phyloP scores from a whole-genome alignment of 1,140 invertebrate species.

The Octopus sinensis region DNA sequence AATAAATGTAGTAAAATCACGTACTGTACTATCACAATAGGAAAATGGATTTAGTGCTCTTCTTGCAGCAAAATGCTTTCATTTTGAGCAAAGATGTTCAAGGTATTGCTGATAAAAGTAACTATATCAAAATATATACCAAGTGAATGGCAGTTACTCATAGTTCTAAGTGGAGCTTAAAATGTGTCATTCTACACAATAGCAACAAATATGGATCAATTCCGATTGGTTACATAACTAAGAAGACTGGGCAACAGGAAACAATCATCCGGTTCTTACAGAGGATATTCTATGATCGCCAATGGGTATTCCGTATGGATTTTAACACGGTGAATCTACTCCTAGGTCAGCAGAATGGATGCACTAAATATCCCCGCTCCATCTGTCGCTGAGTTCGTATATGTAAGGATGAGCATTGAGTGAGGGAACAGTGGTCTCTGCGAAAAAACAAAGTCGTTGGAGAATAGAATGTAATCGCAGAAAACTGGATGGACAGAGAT shows the following conservation, averaged over 20 bases:
- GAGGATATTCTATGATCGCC: neutral
- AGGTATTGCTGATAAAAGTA: neutral
- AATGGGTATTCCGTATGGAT: neutral
- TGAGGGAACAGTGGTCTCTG: neutral
- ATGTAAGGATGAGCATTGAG: neutral
- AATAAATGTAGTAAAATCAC: neutral
- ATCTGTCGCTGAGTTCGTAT: neutral
- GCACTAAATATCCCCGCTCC: neutral
- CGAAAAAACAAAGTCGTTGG: no score
- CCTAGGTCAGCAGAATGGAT: no score
- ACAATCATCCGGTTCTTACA: neutral
- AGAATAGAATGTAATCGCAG: no score
- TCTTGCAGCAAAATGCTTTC: neutral
- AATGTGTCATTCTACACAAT: neutral
- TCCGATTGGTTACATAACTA: neutral
- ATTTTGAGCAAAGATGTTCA: neutral
- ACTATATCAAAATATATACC: neutral
- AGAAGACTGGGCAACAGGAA: neutral
- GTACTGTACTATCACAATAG: neutral
- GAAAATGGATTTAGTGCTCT: neutral
- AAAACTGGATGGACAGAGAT: neutral
- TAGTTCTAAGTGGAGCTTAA: neutral
- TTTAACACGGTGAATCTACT: no score
- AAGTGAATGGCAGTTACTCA: neutral
- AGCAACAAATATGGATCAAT: neutral